A percentile compares a stretch with the other conserved stretches of the same genome.
These are phyloP conservation scores for Stigmatopora nigra DNA, from an alignment of 2,113 vertebrate species.

Conservation along the genomic window DNA sequence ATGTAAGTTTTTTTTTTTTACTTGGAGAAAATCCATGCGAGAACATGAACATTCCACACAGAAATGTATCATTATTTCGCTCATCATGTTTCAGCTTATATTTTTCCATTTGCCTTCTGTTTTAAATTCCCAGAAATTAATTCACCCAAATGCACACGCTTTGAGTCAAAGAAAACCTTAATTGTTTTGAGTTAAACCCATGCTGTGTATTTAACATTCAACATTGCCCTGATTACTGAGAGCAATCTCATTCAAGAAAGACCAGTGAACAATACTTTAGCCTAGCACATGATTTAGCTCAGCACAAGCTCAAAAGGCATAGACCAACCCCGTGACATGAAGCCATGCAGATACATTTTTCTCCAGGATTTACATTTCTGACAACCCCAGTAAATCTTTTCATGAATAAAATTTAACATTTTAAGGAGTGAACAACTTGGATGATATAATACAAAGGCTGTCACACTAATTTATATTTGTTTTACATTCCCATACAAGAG, in stretches of 20 bases:
- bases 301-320: not conserved
- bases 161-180: not conserved
- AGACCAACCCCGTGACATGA: not conserved
- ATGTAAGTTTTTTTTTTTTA: not conserved
- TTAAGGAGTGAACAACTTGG: constrained; percentile 63
- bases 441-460: constrained; percentile 55
- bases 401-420: constrained; percentile 49
- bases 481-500: constrained; percentile 57
- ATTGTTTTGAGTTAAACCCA: not conserved
- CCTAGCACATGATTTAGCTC: not conserved
- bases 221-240: not conserved
- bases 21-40: too few species aligned
- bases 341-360: constrained; percentile 6
- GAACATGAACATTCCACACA: too few species aligned
- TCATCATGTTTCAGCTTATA: too few species aligned
- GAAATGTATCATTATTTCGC: too few species aligned
- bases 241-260: not conserved
- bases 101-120: too few species aligned
- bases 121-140: too few species aligned
- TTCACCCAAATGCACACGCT: too few species aligned
- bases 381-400: constrained; percentile 14
- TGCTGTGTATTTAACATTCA: not conserved
- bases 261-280: not conserved
- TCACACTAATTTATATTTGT: constrained; percentile 42
- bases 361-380: constrained; percentile 33